phyloP scores from a whole-genome alignment of 2,113 vertebrate genomes.

The Mastomys natalensis region DNA sequence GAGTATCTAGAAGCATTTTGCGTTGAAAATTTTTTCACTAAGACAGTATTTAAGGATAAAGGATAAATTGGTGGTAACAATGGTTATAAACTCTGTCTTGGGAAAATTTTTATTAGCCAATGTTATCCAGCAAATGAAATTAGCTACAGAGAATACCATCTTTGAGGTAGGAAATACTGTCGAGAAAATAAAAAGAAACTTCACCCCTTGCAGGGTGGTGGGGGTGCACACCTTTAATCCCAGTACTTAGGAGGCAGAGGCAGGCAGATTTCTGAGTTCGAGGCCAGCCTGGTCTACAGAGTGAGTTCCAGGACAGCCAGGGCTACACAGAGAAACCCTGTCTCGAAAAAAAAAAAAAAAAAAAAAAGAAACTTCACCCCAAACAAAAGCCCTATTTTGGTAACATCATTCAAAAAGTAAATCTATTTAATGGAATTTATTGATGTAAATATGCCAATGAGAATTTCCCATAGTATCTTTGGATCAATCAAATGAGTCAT shows the following conservation, averaged over 20 bases:
- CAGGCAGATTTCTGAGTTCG: too few species aligned
- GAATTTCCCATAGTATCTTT: slow-evolving; percentile 5
- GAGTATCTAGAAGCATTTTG: neutral
- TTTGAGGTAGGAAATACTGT: neutral
- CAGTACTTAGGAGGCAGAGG: too few species aligned
- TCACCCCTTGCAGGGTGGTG: too few species aligned
- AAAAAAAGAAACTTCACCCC: neutral
- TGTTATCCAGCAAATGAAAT: neutral
- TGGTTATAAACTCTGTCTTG: neutral
- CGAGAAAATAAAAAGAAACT: neutral
- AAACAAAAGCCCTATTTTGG: neutral
- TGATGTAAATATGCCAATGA: neutral
- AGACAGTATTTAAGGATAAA: neutral
- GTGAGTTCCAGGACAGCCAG: too few species aligned
- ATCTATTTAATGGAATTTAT: slow-evolving; percentile 45
- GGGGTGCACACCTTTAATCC: too few species aligned
- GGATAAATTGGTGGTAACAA: neutral
- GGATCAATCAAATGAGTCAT: slow-evolving; percentile 9
- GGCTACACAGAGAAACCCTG: too few species aligned
- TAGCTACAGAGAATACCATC: neutral
- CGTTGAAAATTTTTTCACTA: neutral
- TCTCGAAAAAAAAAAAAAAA: too few species aligned
- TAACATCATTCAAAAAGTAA: neutral
- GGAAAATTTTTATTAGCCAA: neutral
- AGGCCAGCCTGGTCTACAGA: too few species aligned